Evolutionary conservation across 2,888 invertebrate species (phyloP).

Genomic region (Incurvaria masculella): DNA sequence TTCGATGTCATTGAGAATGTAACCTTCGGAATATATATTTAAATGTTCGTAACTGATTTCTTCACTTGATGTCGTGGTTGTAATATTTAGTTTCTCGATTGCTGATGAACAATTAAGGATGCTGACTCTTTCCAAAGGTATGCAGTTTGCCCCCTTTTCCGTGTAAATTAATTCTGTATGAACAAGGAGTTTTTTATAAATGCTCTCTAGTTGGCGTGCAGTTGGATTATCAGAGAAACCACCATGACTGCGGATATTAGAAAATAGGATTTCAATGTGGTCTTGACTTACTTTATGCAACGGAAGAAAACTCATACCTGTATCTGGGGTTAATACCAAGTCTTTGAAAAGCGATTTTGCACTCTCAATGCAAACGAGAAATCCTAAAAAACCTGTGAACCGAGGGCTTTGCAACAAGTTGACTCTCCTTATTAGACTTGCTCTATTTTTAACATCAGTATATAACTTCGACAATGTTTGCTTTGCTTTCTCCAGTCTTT

Average conservation of each 20-base stretch:
- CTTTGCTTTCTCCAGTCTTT: background rate
- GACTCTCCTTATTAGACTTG: too few species aligned
- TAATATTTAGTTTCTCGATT: background rate
- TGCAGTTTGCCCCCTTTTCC: too few species aligned
- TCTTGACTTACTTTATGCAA: constrained; percentile 3
- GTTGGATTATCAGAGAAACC: constrained; percentile 4
- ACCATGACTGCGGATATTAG: constrained; percentile 2
- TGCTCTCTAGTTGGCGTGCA: background rate
- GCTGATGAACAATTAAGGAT: constrained; percentile 5
- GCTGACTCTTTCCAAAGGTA: constrained; percentile 1
- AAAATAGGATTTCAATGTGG: constrained; percentile 6
- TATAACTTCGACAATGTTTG: too few species aligned
- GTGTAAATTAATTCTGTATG: too few species aligned
- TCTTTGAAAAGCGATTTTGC: background rate
- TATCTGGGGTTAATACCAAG: too few species aligned
- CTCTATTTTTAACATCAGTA: too few species aligned
- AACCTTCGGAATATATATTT: too few species aligned
- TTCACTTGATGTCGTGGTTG: too few species aligned
- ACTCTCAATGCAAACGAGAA: constrained; percentile 8
- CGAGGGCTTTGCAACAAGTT: constrained; percentile 3
- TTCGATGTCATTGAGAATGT: background rate
- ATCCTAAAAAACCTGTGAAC: constrained; percentile 9
- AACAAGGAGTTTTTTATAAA: constrained; percentile 4
- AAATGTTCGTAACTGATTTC: too few species aligned
- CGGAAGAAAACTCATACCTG: too few species aligned